Evolutionary conservation across 2,797 vertebrate species (phyloP), one percentile per base, ranked within the genome.

Genomic region (Poeciliopsis turneri): DNA sequence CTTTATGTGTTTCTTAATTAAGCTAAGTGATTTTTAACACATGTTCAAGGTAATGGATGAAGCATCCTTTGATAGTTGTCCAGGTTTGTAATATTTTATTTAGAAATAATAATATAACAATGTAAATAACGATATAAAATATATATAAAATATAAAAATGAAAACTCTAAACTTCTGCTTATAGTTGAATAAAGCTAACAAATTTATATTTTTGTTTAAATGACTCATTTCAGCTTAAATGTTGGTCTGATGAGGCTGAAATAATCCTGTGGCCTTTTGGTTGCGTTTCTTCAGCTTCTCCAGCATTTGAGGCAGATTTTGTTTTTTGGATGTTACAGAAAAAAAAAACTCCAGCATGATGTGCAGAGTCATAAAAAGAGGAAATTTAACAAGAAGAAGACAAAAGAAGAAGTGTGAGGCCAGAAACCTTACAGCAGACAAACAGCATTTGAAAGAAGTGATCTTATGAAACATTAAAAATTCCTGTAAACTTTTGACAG

Each of bases 381-480:
- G 43, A 64, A 47, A 36, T 23, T 23, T 12, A 33, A 75, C 20
- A 64, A 33, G 57, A 46, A 20, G 23, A 47, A 46, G 55, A 61
- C 73, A 75, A 75, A 75, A 75, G 73, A 75, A 61, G 55, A 61
- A 75, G 73, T 45, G 13, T 75, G 74, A 61, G 39, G 8, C 41
- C 39, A 30, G 45, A 74, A 28, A 39, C 53, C 49, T 7, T 15
- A 39, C 15, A 59, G 18, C 10, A 75, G 30, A 28, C 43, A 30
- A 75, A 4, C 18, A 30, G 23, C 11, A 33, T 47, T 7, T 46
- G 57, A 64, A 47, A 64, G 57, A 30, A 23, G 2, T 23, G 57
- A 64, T 64, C 36, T 46, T 46, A 64, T 30, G 41, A 75, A 64
- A 75, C 18, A 23, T n/a, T 3, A 59, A 74, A 33, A 46, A 45